Percentiles rank a stretch among this genome's conserved stretches.
phyloP scores from a whole-genome alignment of 1,140 invertebrate genomes.

The Hyphantria cunea region DNA sequence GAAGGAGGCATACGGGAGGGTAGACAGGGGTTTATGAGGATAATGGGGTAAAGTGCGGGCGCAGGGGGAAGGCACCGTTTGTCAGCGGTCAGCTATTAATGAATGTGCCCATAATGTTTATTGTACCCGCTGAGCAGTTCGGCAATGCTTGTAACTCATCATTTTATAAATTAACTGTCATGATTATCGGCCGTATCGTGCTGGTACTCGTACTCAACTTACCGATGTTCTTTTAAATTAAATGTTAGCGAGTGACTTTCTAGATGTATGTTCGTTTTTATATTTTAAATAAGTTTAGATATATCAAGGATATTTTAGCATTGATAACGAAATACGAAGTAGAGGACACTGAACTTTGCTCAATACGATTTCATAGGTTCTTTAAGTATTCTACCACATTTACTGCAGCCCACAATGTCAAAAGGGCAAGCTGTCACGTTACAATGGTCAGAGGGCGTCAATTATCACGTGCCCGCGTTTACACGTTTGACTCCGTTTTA shows the following conservation, averaged over 20 bases:
- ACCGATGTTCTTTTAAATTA: slow-evolving; percentile 8
- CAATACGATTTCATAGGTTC: too few species aligned
- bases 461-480: slow-evolving; percentile 65
- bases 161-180: slow-evolving; percentile 72
- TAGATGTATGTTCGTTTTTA: slow-evolving; percentile 8
- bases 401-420: background rate
- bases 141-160: slow-evolving; percentile 68
- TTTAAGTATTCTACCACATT: background rate
- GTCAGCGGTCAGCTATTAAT: slow-evolving; percentile 76
- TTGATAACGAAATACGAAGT: too few species aligned
- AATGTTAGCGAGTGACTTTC: background rate
- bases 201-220: slow-evolving; percentile 7
- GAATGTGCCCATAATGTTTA: slow-evolving; percentile 75
- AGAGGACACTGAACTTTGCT: too few species aligned
- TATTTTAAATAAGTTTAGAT: background rate
- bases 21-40: slow-evolving; percentile 53
- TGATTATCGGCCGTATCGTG: slow-evolving; percentile 44
- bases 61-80: slow-evolving; percentile 65
- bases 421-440: slow-evolving; percentile 29
- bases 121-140: slow-evolving; percentile 68
- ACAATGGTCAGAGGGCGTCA: slow-evolving; percentile 49
- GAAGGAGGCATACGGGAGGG: slow-evolving; percentile 38
- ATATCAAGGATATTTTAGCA: too few species aligned
- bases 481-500: slow-evolving; percentile 73
- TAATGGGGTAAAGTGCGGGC: slow-evolving; percentile 58